These are phyloP conservation scores for Himalopsyche phryganea DNA, from an alignment of 1,140 invertebrate species.

Conservation along the genomic window DNA sequence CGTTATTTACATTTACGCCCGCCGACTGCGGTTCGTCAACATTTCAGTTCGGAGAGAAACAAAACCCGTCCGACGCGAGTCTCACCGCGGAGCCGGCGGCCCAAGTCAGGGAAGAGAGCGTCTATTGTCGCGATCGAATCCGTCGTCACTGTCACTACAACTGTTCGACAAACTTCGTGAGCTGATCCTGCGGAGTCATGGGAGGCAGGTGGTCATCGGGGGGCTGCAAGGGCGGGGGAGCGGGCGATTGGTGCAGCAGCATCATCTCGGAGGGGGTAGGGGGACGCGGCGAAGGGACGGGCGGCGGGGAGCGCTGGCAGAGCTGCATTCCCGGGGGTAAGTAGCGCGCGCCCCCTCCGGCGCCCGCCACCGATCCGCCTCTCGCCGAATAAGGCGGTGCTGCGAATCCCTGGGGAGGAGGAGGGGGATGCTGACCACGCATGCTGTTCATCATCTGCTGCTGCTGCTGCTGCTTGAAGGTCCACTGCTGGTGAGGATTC, in stretches of 20 bases:
- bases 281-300: conserved; percentile 54
- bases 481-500: conserved; percentile 46
- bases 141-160: conserved; percentile 58
- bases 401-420: conserved; percentile 42
- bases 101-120: too few relatives aligned
- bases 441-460: conserved; percentile 54
- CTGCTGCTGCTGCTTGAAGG: conserved; percentile 59
- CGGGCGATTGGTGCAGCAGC: conserved; percentile 61
- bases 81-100: too few relatives aligned
- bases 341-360: conserved; percentile 38
- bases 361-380: conserved; percentile 42
- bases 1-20: too few relatives aligned
- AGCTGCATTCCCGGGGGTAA: conserved; percentile 51
- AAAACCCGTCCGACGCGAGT: too few relatives aligned
- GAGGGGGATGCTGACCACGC: conserved; percentile 49
- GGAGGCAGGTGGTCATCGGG: conserved; percentile 68
- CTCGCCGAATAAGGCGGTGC: conserved; percentile 44
- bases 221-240: conserved; percentile 67
- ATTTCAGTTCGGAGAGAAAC: too few relatives aligned
- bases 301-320: conserved; percentile 73
- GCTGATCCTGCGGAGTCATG: conserved; percentile 86
- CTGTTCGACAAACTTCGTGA: conserved; percentile 90
- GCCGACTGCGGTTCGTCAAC: too few relatives aligned
- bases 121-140: too few relatives aligned
- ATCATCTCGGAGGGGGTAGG: conserved; percentile 46